Evolutionary conservation across 1,140 invertebrate species (phyloP).

Genomic region (Melanaphis sacchari): DNA sequence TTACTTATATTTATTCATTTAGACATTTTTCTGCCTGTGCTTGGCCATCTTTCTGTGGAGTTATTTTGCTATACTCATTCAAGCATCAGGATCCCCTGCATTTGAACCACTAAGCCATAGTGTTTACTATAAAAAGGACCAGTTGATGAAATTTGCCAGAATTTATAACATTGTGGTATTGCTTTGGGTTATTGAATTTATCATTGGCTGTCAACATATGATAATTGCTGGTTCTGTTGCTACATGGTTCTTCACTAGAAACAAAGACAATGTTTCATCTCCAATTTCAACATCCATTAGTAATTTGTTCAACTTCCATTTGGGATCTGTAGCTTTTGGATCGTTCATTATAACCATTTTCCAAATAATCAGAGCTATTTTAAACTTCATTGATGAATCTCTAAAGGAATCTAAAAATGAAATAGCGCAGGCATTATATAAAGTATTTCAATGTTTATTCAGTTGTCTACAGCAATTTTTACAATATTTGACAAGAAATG

Average conservation of each 20-base stretch:
- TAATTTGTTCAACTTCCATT: constrained; percentile 73
- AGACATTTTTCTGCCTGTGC: constrained; percentile 73
- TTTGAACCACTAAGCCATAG: constrained; percentile 63
- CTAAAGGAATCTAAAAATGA: constrained; percentile 65
- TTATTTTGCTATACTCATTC: constrained; percentile 70
- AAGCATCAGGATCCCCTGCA: constrained; percentile 68
- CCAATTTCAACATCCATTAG: constrained; percentile 69
- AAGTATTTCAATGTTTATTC: constrained; percentile 77
- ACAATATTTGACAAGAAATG: constrained; percentile 77
- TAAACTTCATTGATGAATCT: constrained; percentile 63
- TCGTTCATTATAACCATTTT: constrained; percentile 77
- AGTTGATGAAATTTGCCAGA: constrained; percentile 67
- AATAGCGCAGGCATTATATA: constrained; percentile 64
- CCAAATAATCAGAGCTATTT: constrained; percentile 71
- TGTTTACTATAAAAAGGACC: constrained; percentile 67
- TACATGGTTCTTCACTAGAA: constrained; percentile 80
- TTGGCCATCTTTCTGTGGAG: constrained; percentile 69
- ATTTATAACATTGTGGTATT: constrained; percentile 76
- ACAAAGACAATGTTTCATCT: constrained; percentile 70
- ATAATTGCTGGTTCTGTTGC: constrained; percentile 78
- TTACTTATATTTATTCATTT: constrained; percentile 58
- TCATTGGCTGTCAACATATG: constrained; percentile 79
- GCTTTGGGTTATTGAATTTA: constrained; percentile 78
- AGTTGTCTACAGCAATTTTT: constrained; percentile 78
- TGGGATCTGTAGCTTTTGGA: constrained; percentile 80